Base-by-base conservation (phyloP, 2,113 vertebrate species). In the Forbesichthys papilliferus region DNA sequence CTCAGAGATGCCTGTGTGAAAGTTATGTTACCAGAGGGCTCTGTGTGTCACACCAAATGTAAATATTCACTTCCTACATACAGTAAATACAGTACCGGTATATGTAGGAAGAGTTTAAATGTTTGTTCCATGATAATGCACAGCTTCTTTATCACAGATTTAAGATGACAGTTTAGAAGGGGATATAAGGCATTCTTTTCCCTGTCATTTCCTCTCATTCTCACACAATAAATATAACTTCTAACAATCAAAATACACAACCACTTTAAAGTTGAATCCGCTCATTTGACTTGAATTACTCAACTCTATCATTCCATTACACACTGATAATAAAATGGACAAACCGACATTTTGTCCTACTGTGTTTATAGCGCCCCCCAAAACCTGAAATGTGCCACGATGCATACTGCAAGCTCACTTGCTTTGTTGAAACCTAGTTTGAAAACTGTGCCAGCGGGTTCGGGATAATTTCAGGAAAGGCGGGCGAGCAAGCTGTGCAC, bases 1-100 rank as follows among this genome's bases (percentile, higher is more conserved):
- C 92, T 91, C 78, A 84, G 86, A 91, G 88, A 89, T 74, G 81
- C 89, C 85, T 69, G 74, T 61, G 27, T 64, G 52, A 77, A 33
- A 59, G 6, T 34, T n/a, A 18, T 16, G 55, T 11, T 12, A 58
- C 64, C 75, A 60, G 66, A 67, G 70, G 57, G 36, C 36, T 9
- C 5, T 18, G 9, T 51, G 49, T 64, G 34, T 48, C 20, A 66
- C 27, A 61, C 66, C 36, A 47, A 52, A 64, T 0, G 12, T 11
- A 34, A 54, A 58, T 49, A 64, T 46, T 27, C 27, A 48, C 16
- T 51, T 33, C 11, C 36, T 58, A 58, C 4, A 53, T 48, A 27
- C 27, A 27, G 27, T 27, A 27, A 27, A 27, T 27, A 27, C 27
- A 27, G 36, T 48, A 16, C 16, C 16, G 16, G 16, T 16, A 34